Evolutionary conservation across 2,888 invertebrate genomes (phyloP).

Genomic region (Pheosia gnoma): DNA sequence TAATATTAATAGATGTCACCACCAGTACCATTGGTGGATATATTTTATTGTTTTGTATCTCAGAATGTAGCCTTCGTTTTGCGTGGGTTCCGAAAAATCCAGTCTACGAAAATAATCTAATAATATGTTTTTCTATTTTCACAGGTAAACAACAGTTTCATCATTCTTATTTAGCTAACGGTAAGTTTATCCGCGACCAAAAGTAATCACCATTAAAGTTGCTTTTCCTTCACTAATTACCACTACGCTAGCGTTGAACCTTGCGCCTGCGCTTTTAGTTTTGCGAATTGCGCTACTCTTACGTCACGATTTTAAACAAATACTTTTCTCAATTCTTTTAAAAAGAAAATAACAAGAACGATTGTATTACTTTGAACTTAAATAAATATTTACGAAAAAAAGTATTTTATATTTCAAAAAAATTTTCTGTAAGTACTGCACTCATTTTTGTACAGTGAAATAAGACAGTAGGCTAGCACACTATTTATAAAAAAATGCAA

Average conservation of each 20-base stretch:
- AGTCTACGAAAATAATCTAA: too few relatives aligned
- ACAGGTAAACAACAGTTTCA: constrained; percentile 36
- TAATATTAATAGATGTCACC: too few relatives aligned
- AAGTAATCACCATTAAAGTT: constrained; percentile 6
- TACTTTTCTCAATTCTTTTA: constrained; percentile 38
- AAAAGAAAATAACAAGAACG: constrained; percentile 16
- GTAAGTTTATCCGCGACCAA: constrained; percentile 16
- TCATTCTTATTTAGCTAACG: constrained; percentile 10
- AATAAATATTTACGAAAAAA: too few relatives aligned
- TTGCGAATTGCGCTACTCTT: constrained; percentile 24
- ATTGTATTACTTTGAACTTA: not conserved
- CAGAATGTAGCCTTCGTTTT: too few relatives aligned
- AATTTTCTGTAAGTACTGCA: too few relatives aligned
- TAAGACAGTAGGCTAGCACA: too few relatives aligned
- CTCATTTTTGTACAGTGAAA: too few relatives aligned
- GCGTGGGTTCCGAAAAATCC: too few relatives aligned
- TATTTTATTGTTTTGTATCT: too few relatives aligned
- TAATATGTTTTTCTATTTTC: constrained; percentile 21
- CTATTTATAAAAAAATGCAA: too few relatives aligned
- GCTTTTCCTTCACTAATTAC: constrained; percentile 17
- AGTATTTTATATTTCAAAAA: too few relatives aligned
- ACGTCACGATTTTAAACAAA: constrained; percentile 29
- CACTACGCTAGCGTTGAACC: constrained; percentile 5
- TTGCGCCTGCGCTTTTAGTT: not conserved
- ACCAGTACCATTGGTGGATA: too few relatives aligned